Percentiles rank a stretch among this genome's conserved stretches.
phyloP scores from a whole-genome alignment of 1,140 invertebrate genomes.

The Leptestheria dahalacensis region DNA sequence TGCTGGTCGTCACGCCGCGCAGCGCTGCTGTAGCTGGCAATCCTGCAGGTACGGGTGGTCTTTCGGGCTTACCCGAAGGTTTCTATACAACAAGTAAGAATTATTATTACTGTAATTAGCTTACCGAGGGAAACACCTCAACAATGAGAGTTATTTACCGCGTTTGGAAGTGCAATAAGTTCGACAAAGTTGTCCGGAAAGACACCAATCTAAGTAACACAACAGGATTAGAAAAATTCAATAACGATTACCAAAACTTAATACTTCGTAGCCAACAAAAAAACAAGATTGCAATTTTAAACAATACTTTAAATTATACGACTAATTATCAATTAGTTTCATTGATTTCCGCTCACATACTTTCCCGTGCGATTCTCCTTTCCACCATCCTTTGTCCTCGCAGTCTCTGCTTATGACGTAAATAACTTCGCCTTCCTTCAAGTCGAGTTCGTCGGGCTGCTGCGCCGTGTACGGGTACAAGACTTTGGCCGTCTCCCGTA shows the following conservation, averaged over 20 bases:
- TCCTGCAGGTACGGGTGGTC: background rate
- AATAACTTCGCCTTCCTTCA: conserved; percentile 80
- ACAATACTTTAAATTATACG: too few species aligned
- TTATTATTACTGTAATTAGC: too few species aligned
- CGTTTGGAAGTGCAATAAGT: conserved; percentile 32
- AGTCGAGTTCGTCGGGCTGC: conserved; percentile 83
- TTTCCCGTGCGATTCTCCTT: conserved; percentile 75
- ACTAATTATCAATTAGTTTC: too few species aligned
- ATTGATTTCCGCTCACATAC: too few species aligned
- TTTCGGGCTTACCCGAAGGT: background rate
- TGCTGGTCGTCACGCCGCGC: background rate
- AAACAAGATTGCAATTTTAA: background rate
- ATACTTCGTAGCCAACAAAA: too few species aligned
- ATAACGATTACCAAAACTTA: background rate
- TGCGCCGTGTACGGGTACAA: conserved; percentile 76
- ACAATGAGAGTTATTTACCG: conserved; percentile 15
- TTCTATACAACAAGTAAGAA: too few species aligned
- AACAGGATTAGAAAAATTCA: too few species aligned
- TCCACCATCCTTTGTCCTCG: conserved; percentile 73
- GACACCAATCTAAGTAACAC: conserved; percentile 61
- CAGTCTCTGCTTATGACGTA: conserved; percentile 70
- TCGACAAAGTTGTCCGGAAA: conserved; percentile 96
- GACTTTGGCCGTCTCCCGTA: conserved; percentile 61
- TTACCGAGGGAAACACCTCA: conserved; percentile 19
- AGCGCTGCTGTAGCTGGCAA: background rate